Base-by-base conservation (phyloP, 2,888 invertebrate genomes). In the Heliconius charithonia region DNA sequence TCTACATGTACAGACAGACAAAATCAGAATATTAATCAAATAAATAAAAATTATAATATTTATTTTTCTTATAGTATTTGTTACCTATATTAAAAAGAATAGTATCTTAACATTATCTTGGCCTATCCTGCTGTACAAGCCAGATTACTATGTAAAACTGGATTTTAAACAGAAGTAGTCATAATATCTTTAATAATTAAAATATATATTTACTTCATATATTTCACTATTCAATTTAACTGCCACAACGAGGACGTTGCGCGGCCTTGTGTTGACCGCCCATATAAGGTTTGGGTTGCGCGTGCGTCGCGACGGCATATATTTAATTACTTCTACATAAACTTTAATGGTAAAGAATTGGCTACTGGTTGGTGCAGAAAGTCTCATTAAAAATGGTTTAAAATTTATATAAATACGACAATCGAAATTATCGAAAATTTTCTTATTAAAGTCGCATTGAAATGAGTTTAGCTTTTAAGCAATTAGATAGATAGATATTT, bases 241-340 rank as follows among this genome's bases (percentile, higher is more conserved):
- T 27, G 27, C 41, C 66, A 66, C 73, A 37, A 59, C 85, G 86
- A 88, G 88, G 86, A 85, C 87, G 86, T 84, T 77, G 76, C 71
- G 79, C 86, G 91, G 87, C 93, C 92, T 93, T 92, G 92, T 87
- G 85, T 75, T 85, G 84, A 82, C 84, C 85, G 79, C 75, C 92
- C 92, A 87, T 93, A 91, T 92, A 92, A 80, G 87, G 86, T 81
- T 80, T 81, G 81, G 59, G 80, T 82, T 82, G 79, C 81, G 81
- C 75, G 82, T 83, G 81, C 80, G 83, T 78, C 81, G 78, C 79
- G 82, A 77, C 80, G 80, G 80, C 59, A 66, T 45, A 80, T 77
- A 63, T 77, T 79, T 80, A 78, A 81, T 51, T 59, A 59, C 22
- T 67, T 65, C 67, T 73, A 74, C 63, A 76, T 75, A 62, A 79